These are phyloP conservation scores for Machimus rusticus DNA, from an alignment of 2,888 invertebrate species.

Conservation along the genomic window DNA sequence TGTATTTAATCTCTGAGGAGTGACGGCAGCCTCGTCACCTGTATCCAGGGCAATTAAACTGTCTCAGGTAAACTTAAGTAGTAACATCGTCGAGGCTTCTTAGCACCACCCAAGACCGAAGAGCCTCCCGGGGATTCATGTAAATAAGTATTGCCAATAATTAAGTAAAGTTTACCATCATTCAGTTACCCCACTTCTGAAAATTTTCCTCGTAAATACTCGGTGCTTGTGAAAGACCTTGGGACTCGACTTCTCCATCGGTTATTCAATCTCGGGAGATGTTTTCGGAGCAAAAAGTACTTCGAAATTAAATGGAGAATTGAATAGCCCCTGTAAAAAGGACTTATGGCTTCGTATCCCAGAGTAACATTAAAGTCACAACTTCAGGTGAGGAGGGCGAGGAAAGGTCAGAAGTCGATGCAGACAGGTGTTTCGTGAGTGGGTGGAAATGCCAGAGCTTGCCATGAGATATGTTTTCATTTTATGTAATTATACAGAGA, in stretches of 20 bases:
- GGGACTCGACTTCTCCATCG: not conserved
- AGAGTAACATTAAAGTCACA: not conserved
- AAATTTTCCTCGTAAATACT: not conserved
- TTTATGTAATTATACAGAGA: not conserved
- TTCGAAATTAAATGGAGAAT: not conserved
- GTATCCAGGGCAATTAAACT: not conserved
- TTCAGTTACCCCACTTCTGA: not conserved
- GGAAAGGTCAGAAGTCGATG: not conserved
- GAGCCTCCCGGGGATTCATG: not conserved
- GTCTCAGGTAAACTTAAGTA: not conserved
- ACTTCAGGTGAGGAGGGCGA: not conserved
- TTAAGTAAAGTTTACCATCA: not conserved
- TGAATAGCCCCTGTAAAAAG: not conserved
- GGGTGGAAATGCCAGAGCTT: not conserved
- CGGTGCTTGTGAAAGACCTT: not conserved
- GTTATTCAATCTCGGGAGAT: not conserved
- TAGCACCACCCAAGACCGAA: not conserved
- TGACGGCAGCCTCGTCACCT: not conserved
- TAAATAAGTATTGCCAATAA: not conserved
- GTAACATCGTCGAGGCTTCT: not conserved
- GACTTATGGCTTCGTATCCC: not conserved
- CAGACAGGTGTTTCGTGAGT: not conserved
- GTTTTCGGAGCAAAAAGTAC: not conserved
- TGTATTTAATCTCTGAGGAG: not conserved
- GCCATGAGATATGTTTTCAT: not conserved